Base-by-base conservation (phyloP, 2,113 vertebrate genomes). In the Alethe castanea region DNA sequence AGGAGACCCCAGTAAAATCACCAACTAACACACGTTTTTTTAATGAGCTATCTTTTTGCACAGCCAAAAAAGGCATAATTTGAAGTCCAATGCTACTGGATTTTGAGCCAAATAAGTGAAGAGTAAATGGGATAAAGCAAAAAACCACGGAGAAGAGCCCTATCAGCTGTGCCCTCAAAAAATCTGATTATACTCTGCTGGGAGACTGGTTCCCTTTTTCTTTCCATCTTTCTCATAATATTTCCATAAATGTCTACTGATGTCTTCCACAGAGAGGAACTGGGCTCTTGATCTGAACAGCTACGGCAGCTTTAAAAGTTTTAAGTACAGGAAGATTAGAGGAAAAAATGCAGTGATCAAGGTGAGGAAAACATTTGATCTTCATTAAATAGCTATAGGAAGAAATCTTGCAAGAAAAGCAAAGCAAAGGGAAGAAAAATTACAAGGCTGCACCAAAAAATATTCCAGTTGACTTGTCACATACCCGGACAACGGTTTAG, bases 401-500 rank as follows among this genome's bases (percentile, higher is more conserved):
- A 86, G 85, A 73, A 90, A 79, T 79, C 19, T 70, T 84, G 18
- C 48, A 74, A 81, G 64, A 56, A 77, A 93, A 80, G 24, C 6
- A 79, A 74, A 89, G 40, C 19, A 84, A 70, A 81, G 2, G 15
- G 33, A 61, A 73, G 42, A 83, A 92, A 90, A 91, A 70, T 85
- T 53, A 59, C 42, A 76, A 45, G 20, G 14, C 19, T 91, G 5
- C 13, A 67, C 42, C n/a, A 81, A 67, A 62, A 92, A 94, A 45
- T 73, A 73, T 60, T 92, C 59, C 84, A 73, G 56, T 95, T 95
- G 53, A 84, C 72, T 94, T 89, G 53, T 95, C 61, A 53, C 35
- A 64, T 52, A 83, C 28, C 26, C 2, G 0, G 59, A 80, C 54
- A 69, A 78, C 1, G 7, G 8, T 92, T 94, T 78, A 81, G 60